phyloP scores from a whole-genome alignment of 2,797 vertebrate genomes.

The Sebastes oblongus region DNA sequence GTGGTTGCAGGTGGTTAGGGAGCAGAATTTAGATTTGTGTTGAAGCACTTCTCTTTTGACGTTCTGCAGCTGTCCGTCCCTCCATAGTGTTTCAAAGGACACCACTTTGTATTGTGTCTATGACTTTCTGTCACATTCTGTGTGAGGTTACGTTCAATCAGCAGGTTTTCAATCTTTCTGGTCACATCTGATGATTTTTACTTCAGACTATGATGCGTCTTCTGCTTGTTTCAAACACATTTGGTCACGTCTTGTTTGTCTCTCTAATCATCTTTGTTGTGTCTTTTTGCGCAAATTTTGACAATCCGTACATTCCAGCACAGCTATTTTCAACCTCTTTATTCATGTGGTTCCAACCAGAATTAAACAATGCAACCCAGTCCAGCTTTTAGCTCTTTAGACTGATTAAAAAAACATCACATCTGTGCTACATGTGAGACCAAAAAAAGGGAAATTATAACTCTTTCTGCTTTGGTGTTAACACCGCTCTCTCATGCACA shows the following conservation, averaged over 20 bases:
- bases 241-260: background rate
- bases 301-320: conserved; percentile 1
- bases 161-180: background rate
- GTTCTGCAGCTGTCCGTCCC: conserved; percentile 24
- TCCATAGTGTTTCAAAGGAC: conserved; percentile 1
- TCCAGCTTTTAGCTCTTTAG: conserved; percentile 27
- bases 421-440: conserved; percentile 46
- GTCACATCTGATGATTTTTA: background rate
- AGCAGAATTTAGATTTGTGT: conserved; percentile 63
- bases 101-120: conserved; percentile 1
- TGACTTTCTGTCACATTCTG: conserved; percentile 4
- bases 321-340: conserved; percentile 2
- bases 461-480: conserved; percentile 11
- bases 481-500: background rate
- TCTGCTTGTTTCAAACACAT: conserved; percentile 4
- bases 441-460: conserved; percentile 30
- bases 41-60: conserved; percentile 24
- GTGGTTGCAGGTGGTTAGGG: conserved; percentile 74
- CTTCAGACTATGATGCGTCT: background rate
- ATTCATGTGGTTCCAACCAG: conserved; percentile 19
- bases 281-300: background rate
- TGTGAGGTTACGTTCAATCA: background rate
- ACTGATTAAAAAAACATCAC: conserved; percentile 33
- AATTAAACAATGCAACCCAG: conserved; percentile 24
- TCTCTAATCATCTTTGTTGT: background rate